Percentiles rank a stretch among this genome's conserved stretches.
These are phyloP conservation scores for Hydractinia echinata DNA, from an alignment of 30 jellyfish, hydroid and myxozoan species.

Conservation along the genomic window DNA sequence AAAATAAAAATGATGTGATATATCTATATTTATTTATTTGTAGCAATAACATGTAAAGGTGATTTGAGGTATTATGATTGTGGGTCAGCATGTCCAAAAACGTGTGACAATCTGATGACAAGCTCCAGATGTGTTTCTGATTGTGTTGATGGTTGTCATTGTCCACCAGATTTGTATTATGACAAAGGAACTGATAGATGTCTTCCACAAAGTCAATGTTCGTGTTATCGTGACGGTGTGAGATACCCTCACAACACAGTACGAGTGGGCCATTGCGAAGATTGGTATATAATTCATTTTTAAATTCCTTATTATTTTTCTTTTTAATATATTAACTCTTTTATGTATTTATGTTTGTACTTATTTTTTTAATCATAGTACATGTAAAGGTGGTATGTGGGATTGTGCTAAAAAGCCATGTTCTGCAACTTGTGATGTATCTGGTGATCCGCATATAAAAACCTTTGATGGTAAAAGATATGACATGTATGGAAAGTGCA, in stretches of 20 bases:
- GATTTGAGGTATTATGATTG: constrained; percentile 69
- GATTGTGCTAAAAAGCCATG: constrained; percentile 66
- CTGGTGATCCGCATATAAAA: constrained; percentile 92
- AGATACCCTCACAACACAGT: constrained; percentile 65
- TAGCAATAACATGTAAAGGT: constrained; percentile 81
- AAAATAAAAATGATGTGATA: neutral
- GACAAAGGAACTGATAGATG: constrained; percentile 61
- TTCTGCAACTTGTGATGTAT: constrained; percentile 86
- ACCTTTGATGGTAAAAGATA: constrained; percentile 93
- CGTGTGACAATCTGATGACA: constrained; percentile 68
- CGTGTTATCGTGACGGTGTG: constrained; percentile 82
- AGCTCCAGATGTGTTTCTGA: constrained; percentile 51
- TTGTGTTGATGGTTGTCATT: constrained; percentile 98
- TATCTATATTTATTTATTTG: constrained; percentile 3
- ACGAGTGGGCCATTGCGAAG: constrained; percentile 74
- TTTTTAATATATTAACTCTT: neutral
- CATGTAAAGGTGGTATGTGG: constrained; percentile 91
- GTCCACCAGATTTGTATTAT: constrained; percentile 69
- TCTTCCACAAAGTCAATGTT: constrained; percentile 66
- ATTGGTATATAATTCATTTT: constrained; percentile 67
- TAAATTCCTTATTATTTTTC: neutral
- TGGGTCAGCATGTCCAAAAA: constrained; percentile 98
- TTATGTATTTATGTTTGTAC: neutral
- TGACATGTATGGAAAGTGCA: constrained; percentile 91
- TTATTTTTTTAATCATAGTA: constrained; percentile 26